These are phyloP conservation scores for Oncorhynchus gorbuscha DNA, from an alignment of 2,113 vertebrate species.

Conservation along the genomic window DNA sequence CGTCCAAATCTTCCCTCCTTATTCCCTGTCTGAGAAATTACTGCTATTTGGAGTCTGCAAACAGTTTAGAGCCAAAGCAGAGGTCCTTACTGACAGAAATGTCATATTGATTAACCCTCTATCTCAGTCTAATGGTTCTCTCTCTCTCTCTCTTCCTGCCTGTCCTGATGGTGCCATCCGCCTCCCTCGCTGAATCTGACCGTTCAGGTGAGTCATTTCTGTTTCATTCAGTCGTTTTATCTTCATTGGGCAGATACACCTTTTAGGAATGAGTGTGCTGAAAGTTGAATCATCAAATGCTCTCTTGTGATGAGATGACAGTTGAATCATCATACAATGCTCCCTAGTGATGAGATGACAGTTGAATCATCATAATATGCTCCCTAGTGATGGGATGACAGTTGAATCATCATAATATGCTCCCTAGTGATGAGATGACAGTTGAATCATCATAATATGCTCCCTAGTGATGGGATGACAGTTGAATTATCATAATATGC, in stretches of 20 bases:
- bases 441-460: too few species aligned
- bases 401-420: neutral
- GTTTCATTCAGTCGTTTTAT: conserved; percentile 9
- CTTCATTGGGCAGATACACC: conserved; percentile 3
- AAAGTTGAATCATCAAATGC: neutral
- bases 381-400: neutral
- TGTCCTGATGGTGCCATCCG: conserved; percentile 14
- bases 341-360: neutral
- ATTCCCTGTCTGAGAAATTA: conserved; percentile 2
- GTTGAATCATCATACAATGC: neutral
- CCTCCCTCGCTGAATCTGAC: conserved; percentile 22
- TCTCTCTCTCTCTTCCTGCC: neutral
- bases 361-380: neutral
- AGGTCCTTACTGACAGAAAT: conserved; percentile 25
- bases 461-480: too few species aligned
- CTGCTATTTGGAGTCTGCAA: neutral
- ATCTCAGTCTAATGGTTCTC: conserved; percentile 36
- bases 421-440: too few species aligned
- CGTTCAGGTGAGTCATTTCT: conserved; percentile 63
- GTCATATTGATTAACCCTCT: conserved; percentile 13
- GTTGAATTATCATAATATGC: too few species aligned
- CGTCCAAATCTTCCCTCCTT: conserved; percentile 12
- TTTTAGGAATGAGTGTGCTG: conserved; percentile 2
- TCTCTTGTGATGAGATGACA: neutral
- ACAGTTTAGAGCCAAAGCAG: conserved; percentile 20